phyloP scores from a whole-genome alignment of 2,113 vertebrate genomes.

The Cathartes aura region DNA sequence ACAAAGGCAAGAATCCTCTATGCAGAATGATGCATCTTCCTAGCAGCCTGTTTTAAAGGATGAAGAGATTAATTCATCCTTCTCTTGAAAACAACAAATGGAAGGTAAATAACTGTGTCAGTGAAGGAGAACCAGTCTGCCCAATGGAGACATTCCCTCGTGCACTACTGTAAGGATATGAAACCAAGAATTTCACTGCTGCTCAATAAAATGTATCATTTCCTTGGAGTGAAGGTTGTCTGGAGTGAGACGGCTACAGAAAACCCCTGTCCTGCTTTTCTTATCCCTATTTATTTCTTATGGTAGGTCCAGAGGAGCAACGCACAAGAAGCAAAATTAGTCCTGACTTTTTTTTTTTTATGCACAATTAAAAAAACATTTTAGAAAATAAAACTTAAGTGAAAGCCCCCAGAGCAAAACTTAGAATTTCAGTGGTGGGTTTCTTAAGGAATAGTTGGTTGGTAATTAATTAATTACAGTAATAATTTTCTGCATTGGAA shows the following conservation, averaged over 20 bases:
- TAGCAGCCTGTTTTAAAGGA: background rate
- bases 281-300: background rate
- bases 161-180: background rate
- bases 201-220: background rate
- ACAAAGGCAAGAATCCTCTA: background rate
- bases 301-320: background rate
- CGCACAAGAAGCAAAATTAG: background rate
- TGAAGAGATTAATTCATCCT: background rate
- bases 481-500: constrained; percentile 11
- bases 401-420: background rate
- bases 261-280: background rate
- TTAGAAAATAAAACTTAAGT: background rate
- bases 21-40: background rate
- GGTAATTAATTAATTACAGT: constrained; percentile 47
- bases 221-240: background rate
- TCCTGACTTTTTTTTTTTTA: background rate
- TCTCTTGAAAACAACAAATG: background rate
- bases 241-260: background rate
- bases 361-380: background rate
- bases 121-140: background rate
- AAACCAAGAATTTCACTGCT: background rate
- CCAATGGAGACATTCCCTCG: background rate
- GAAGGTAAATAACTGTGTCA: background rate
- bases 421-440: background rate
- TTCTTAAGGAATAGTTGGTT: background rate